Evolutionary conservation across 2,113 vertebrate species (phyloP), one percentile per base, ranked within the genome.

Genomic region (Protobothrops flavoviridis): DNA sequence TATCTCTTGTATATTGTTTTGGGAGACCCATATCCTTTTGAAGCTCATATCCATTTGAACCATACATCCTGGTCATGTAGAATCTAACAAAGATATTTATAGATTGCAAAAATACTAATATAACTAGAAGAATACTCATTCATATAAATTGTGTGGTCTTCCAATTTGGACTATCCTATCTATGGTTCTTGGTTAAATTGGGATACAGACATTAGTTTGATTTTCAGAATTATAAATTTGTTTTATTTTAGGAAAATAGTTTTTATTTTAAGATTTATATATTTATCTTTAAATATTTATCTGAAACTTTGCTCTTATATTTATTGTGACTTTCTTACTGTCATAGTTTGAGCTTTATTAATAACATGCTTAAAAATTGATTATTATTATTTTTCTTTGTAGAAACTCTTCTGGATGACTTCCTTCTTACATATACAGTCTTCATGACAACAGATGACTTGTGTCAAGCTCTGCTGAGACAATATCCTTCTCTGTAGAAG

Each of bases 361-460:
- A 20, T 85, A 85, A 23, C n/a, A 89, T 3, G 3, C 85, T 4
- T n/a, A 13, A 61, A 74, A 33, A 91, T 94, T 33, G 90, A 26
- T 81, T 21, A 43, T 6, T 9, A n/a, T 93, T 93, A 94, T 96
- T 97, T 93, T 90, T 94, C 17, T 97, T 97, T 96, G 55, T 98
- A 99, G 99, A 99, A 94, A 98, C 97, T 48, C 98, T 99, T 53
- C 97, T 99, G 94, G 99, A 99, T 96, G 99, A 99, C 96, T 99
- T 99, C 96, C 98, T 99, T 93, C 98, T 99, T 96, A 99, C 99
- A 0, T 99, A 99, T 95, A 98, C 98, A 0, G 98, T 99, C 93
- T 99, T 99, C 97, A 99, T 99, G 99, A 99, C 99, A 0, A 99
- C 99, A 0, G 98, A 98, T 93, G 99, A 99, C 97, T 97, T 99